These are phyloP conservation scores for Cathartes aura DNA, from an alignment of 2,113 vertebrate species.

Conservation along the genomic window DNA sequence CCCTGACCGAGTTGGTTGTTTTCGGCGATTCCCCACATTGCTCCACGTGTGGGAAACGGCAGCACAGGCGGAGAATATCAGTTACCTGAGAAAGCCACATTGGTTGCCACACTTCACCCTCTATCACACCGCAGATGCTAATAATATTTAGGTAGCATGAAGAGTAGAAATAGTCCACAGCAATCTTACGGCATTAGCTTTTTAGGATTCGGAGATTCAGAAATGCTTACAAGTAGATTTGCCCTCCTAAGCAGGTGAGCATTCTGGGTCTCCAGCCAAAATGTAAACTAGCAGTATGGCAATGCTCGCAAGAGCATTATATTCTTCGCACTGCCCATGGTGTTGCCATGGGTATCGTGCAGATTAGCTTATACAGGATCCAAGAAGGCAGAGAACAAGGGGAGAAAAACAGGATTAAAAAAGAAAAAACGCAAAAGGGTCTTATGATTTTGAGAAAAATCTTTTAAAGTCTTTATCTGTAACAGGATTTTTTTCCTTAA, in stretches of 20 bases:
- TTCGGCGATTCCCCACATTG: neutral
- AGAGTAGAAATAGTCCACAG: neutral
- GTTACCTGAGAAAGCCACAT: neutral
- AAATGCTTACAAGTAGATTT: neutral
- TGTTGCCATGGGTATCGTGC: neutral
- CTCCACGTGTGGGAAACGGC: neutral
- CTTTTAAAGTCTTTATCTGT: constrained; percentile 40
- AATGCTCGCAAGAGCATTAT: neutral
- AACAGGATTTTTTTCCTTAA: constrained; percentile 13
- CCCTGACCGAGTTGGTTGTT: neutral
- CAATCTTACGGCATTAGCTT: rapidly evolving
- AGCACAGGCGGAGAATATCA: neutral
- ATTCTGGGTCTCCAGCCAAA: neutral
- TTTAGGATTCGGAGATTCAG: neutral
- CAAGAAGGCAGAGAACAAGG: constrained; percentile 10
- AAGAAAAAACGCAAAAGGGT: neutral
- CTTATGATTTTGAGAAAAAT: neutral
- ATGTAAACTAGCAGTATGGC: neutral
- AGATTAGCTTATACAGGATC: neutral
- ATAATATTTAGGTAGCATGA: neutral
- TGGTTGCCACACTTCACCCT: neutral
- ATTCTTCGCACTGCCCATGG: neutral
- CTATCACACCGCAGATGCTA: neutral
- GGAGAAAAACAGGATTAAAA: constrained; percentile 26
- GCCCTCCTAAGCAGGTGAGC: neutral